Percentiles rank a stretch among this genome's conserved stretches.
Conservation (phyloP, 2,797 vertebrate genomes). For the Molothrus aeneus region DNA sequence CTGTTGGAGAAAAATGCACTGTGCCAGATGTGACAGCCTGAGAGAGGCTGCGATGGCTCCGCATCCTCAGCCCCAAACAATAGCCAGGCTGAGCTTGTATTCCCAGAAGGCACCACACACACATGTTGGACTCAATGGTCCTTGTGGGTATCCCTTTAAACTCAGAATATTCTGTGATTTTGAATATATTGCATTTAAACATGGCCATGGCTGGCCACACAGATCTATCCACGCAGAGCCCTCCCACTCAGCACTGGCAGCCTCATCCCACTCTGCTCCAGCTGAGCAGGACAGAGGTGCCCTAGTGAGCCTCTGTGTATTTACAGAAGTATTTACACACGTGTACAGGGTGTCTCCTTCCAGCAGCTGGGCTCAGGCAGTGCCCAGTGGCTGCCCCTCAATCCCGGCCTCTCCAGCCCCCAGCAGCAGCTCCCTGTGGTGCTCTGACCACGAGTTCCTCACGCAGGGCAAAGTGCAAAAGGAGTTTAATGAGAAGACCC, state of each 20-base stretch:
- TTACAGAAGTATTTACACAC: not conserved
- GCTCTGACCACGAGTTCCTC: not conserved
- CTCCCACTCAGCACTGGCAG: not conserved
- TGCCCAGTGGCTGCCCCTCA: not conserved
- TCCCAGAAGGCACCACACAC: not conserved
- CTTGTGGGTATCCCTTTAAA: not conserved
- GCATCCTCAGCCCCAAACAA: not conserved
- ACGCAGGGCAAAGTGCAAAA: not conserved
- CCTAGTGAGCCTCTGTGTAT: not conserved
- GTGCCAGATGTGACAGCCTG: not conserved
- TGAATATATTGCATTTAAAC: not conserved
- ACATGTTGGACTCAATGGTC: not conserved
- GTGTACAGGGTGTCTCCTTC: not conserved
- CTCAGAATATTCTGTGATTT: not conserved
- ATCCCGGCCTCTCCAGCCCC: not conserved
- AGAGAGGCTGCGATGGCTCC: not conserved
- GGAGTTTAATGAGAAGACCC: not conserved
- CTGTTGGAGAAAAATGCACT: not conserved
- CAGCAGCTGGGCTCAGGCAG: not conserved
- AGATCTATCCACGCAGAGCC: not conserved
- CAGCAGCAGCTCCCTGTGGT: not conserved
- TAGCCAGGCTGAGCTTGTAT: not conserved
- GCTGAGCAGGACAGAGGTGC: not conserved
- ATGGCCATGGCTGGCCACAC: no score
- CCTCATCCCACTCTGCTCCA: not conserved